These are phyloP conservation scores for Echeneis naucrates DNA, from an alignment of 2,797 vertebrate species.

Conservation along the genomic window DNA sequence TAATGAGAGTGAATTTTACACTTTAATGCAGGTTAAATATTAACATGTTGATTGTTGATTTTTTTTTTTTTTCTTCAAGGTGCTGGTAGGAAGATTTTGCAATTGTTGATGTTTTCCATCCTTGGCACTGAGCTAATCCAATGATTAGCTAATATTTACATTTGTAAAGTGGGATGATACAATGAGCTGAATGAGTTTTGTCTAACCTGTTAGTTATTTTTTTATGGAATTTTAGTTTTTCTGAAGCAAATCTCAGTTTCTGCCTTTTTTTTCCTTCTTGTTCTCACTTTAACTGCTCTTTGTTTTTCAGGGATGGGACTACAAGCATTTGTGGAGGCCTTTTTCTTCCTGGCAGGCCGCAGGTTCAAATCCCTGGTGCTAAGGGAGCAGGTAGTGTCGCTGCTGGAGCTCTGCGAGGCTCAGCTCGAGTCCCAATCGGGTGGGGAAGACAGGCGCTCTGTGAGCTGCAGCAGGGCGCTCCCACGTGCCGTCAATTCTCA, in stretches of 20 bases:
- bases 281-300: background rate
- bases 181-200: too few relatives aligned
- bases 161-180: too few relatives aligned
- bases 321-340: slow-evolving; percentile 94
- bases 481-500: slow-evolving; percentile 54
- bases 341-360: slow-evolving; percentile 90
- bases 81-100: too few relatives aligned
- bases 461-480: slow-evolving; percentile 77
- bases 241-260: background rate
- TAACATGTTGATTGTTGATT: too few relatives aligned
- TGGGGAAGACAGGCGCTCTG: slow-evolving; percentile 83
- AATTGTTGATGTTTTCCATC: too few relatives aligned
- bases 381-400: slow-evolving; percentile 86
- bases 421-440: slow-evolving; percentile 83
- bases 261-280: background rate
- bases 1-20: too few relatives aligned
- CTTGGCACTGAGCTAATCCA: too few relatives aligned
- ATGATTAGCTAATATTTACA: too few relatives aligned
- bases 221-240: background rate
- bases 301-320: slow-evolving; percentile 91
- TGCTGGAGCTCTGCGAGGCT: slow-evolving; percentile 90
- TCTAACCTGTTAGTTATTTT: too few relatives aligned
- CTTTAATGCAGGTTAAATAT: too few relatives aligned
- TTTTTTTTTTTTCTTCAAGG: too few relatives aligned
- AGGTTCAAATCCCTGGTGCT: slow-evolving; percentile 87